Conservation (phyloP, 92 coral and sea anemone genomes). For the Ricordea florida region DNA sequence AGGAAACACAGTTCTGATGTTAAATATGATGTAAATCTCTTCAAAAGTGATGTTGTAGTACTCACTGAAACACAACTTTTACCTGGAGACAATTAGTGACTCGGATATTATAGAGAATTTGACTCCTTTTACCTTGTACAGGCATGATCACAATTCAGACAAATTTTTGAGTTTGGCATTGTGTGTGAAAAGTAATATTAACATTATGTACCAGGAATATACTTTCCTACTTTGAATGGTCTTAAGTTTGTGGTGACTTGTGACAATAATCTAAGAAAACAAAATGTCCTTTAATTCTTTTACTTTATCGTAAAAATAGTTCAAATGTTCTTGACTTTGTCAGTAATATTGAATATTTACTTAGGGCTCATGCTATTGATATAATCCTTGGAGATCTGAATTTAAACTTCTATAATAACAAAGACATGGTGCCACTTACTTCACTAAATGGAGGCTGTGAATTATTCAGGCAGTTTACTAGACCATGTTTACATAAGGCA, state of each 20-base stretch:
- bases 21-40: neutral
- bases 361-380: conserved; percentile 1
- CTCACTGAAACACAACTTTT: conserved; percentile 39
- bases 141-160: neutral
- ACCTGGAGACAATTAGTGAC: neutral
- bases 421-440: neutral
- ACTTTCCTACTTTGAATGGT: conserved; percentile 32
- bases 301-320: neutral
- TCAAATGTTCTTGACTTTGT: neutral
- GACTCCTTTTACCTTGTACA: neutral
- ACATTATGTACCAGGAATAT: neutral
- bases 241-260: conserved; percentile 15
- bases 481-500: neutral
- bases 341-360: neutral
- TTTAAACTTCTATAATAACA: conserved; percentile 2
- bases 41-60: conserved; percentile 8
- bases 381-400: conserved; percentile 25
- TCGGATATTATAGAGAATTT: conserved; percentile 32
- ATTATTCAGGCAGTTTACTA: neutral
- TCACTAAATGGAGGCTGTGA: conserved; percentile 5
- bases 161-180: conserved; percentile 24
- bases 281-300: conserved; percentile 7
- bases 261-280: neutral
- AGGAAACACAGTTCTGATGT: conserved; percentile 10
- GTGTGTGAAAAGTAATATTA: conserved; percentile 12